Evolutionary conservation across 30 jellyfish, hydroid and myxozoan species (phyloP).

Genomic region (Cassiopea xamachana): DNA sequence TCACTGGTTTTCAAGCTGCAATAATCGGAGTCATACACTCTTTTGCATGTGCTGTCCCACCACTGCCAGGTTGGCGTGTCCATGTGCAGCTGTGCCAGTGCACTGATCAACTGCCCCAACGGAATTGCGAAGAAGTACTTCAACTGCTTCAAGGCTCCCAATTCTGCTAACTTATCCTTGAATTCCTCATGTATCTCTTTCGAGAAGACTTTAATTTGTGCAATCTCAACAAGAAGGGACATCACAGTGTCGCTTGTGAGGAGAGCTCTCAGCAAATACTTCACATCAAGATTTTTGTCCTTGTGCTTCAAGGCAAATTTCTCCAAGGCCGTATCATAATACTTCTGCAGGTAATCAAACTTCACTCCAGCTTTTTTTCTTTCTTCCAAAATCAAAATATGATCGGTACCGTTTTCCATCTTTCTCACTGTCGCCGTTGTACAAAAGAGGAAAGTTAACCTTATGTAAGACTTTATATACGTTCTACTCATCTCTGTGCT

Average conservation of each 20-base stretch:
- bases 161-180: slow-evolving; percentile 8
- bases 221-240: slow-evolving; percentile 32
- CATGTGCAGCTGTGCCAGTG: slow-evolving; percentile 20
- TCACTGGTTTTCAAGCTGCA: slow-evolving; percentile 27
- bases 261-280: slow-evolving; percentile 9
- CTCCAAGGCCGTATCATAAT: slow-evolving; percentile 15
- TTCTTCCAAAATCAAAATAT: neutral
- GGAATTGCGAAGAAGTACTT: slow-evolving; percentile 39
- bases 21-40: slow-evolving; percentile 10
- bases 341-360: neutral
- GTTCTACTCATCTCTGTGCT: neutral
- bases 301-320: slow-evolving; percentile 5
- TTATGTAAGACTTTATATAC: neutral
- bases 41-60: slow-evolving; percentile 10
- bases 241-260: slow-evolving; percentile 13
- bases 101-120: slow-evolving; percentile 46
- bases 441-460: neutral
- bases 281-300: slow-evolving; percentile 18
- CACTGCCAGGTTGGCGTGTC: slow-evolving; percentile 4
- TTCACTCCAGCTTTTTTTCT: neutral
- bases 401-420: slow-evolving; percentile 21
- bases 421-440: neutral
- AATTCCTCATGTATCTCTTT: slow-evolving; percentile 30
- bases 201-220: slow-evolving; percentile 37
- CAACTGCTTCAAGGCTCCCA: slow-evolving; percentile 32